A percentile compares a stretch with the other conserved stretches of the same genome.
phyloP scores from a whole-genome alignment of 2,888 invertebrate species.

The Acanthoscelides obtectus region DNA sequence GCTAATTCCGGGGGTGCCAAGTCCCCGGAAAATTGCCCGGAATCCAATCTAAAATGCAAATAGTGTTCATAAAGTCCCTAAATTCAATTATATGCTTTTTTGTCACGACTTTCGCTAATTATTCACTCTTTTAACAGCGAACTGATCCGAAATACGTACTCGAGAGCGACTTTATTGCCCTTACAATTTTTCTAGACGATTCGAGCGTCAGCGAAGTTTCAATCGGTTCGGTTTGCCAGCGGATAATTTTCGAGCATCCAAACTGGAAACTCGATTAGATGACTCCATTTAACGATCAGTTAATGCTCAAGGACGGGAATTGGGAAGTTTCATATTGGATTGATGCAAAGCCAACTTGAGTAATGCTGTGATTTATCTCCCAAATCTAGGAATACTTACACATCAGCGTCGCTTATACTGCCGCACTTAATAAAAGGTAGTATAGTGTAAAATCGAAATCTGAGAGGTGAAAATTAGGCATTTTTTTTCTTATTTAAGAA shows the following conservation, averaged over 20 bases:
- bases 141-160: constrained; percentile 21
- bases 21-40: constrained; percentile 41
- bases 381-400: too few species aligned
- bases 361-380: too few species aligned
- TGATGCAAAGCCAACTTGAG: not conserved
- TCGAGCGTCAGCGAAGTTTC: not conserved
- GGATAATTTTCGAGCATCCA: not conserved
- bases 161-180: constrained; percentile 1
- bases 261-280: not conserved
- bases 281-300: not conserved
- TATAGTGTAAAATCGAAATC: too few species aligned
- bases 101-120: constrained; percentile 21
- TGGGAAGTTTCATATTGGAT: not conserved
- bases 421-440: too few species aligned
- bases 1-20: constrained; percentile 32
- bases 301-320: not conserved
- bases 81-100: constrained; percentile 32
- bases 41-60: constrained; percentile 45
- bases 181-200: not conserved
- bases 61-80: constrained; percentile 30
- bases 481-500: too few species aligned
- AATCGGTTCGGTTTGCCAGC: not conserved
- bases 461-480: too few species aligned
- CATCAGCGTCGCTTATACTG: too few species aligned
- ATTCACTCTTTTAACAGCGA: constrained; percentile 19